These are phyloP conservation scores for Machaerirhynchus nigripectus DNA, from an alignment of 2,113 vertebrate genomes.

Conservation along the genomic window DNA sequence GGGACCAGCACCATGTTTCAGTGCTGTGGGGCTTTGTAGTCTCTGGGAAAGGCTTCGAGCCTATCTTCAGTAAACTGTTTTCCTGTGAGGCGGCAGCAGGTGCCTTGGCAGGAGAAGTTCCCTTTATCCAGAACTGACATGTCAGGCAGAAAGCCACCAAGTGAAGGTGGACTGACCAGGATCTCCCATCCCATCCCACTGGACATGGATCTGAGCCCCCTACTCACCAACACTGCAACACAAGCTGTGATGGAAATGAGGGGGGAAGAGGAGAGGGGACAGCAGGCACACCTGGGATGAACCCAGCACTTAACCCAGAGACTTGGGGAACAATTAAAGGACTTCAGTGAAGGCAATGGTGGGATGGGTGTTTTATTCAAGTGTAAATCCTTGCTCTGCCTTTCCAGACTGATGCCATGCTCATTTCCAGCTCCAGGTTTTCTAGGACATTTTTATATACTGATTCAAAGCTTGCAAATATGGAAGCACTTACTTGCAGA, in stretches of 20 bases:
- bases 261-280: not conserved
- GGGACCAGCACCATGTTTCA: not conserved
- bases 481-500: not conserved
- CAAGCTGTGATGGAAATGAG: not conserved
- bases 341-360: not conserved
- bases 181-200: not conserved
- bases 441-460: not conserved
- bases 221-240: not conserved
- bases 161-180: not conserved
- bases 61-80: not conserved
- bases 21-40: not conserved
- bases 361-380: not conserved
- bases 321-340: not conserved
- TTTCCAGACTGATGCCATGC: not conserved
- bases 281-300: not conserved
- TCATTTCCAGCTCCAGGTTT: not conserved
- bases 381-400: not conserved
- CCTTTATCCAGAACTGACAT: not conserved
- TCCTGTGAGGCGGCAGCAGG: not conserved
- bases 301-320: not conserved
- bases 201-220: accelerated
- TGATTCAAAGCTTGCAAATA: not conserved
- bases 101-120: not conserved
- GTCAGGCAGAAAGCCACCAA: not conserved
- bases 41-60: not conserved